Conservation (phyloP, 2,888 invertebrate species). For the Drosophila infuscata region DNA sequence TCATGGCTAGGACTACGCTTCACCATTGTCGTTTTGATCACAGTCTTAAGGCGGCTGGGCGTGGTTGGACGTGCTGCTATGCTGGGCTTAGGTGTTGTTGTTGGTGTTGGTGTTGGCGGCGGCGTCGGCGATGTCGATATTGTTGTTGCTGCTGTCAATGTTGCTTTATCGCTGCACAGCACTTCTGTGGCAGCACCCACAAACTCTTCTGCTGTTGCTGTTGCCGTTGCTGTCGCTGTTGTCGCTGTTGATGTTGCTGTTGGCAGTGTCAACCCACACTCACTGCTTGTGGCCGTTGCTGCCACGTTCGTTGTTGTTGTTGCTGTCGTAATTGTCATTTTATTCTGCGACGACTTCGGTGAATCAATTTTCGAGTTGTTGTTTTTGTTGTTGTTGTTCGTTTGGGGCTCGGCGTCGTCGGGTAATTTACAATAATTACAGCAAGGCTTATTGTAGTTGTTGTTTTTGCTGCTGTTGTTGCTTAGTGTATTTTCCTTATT, state of each 20-base stretch:
- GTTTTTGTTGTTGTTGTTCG: slow-evolving; percentile 67
- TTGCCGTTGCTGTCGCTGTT: slow-evolving; percentile 27
- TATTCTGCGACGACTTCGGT: slow-evolving; percentile 74
- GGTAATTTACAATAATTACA: slow-evolving; percentile 81
- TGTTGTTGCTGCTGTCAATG: slow-evolving; percentile 64
- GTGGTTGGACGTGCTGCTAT: slow-evolving; percentile 77
- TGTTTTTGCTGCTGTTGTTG: slow-evolving; percentile 63
- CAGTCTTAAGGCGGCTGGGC: slow-evolving; percentile 83
- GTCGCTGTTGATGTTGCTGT: slow-evolving; percentile 37
- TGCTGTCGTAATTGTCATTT: slow-evolving; percentile 78
- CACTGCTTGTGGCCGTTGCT: slow-evolving; percentile 67
- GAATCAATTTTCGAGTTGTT: slow-evolving; percentile 76
- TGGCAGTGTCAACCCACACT: slow-evolving; percentile 77
- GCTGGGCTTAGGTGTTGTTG: slow-evolving; percentile 73
- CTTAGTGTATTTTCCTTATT: slow-evolving; percentile 79
- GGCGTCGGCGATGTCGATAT: slow-evolving; percentile 34
- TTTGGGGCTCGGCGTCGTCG: slow-evolving; percentile 77
- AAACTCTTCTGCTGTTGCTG: slow-evolving; percentile 57
- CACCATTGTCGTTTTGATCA: slow-evolving; percentile 84
- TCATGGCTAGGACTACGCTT: slow-evolving; percentile 84
- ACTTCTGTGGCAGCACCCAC: slow-evolving; percentile 74
- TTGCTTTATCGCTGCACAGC: slow-evolving; percentile 76
- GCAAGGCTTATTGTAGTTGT: slow-evolving; percentile 69
- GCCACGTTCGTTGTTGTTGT: slow-evolving; percentile 60
- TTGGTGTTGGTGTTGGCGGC: slow-evolving; percentile 43